phyloP scores from a whole-genome alignment of 2,888 invertebrate genomes.

The Fragum fragum region DNA sequence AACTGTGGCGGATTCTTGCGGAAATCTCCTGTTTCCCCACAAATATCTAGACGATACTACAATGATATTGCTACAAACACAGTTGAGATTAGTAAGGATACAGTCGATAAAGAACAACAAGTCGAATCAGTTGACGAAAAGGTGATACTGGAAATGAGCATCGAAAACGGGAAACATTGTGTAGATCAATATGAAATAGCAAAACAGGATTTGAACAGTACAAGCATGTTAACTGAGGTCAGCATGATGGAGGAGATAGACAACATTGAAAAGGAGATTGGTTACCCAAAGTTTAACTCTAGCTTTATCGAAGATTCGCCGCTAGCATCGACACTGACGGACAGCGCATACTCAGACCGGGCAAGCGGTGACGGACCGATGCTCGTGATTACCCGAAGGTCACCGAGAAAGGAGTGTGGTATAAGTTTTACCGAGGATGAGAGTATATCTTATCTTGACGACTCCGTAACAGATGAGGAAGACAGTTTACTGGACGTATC shows the following conservation, averaged over 20 bases:
- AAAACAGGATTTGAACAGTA: neutral
- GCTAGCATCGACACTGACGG: neutral
- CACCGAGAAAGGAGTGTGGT: slow-evolving; percentile 30
- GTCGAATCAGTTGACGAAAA: neutral
- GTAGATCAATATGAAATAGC: neutral
- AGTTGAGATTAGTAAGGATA: neutral
- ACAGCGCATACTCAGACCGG: neutral
- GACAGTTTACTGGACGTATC: slow-evolving; percentile 34
- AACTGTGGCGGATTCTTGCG: slow-evolving; percentile 28
- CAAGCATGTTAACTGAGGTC: slow-evolving; percentile 20
- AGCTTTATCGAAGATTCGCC: slow-evolving; percentile 32
- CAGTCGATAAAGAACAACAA: neutral
- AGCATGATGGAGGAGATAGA: slow-evolving; percentile 14
- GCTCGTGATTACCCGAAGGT: slow-evolving; percentile 20
- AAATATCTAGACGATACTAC: neutral
- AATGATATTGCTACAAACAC: neutral
- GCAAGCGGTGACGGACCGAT: slow-evolving; percentile 12
- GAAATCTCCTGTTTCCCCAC: neutral
- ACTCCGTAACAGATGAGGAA: neutral
- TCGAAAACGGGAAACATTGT: neutral
- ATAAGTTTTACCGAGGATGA: slow-evolving; percentile 23
- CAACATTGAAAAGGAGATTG: slow-evolving; percentile 2
- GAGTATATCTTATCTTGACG: neutral
- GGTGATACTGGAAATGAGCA: neutral
- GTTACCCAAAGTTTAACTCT: slow-evolving; percentile 32